Conservation (phyloP, 2,113 vertebrate genomes). For the Donacobius atricapilla region DNA sequence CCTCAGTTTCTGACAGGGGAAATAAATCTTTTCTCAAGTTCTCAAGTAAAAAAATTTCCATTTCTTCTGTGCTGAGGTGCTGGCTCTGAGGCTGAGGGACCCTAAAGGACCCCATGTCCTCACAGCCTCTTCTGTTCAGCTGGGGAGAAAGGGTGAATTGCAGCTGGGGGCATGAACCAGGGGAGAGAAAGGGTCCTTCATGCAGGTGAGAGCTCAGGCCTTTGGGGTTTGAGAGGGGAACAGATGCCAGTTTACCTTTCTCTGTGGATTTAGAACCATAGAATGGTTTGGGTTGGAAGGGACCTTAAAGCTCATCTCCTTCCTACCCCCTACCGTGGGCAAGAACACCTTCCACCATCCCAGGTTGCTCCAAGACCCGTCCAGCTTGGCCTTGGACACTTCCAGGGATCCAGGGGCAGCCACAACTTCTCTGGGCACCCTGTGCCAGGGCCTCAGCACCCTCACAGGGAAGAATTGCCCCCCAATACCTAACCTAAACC, state of each 20-base stretch:
- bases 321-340: background rate
- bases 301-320: background rate
- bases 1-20: background rate
- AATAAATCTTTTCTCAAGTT: background rate
- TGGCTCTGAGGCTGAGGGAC: background rate
- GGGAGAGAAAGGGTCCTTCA: background rate
- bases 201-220: background rate
- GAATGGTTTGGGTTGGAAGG: background rate
- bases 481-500: background rate
- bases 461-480: background rate
- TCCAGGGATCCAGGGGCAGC: background rate
- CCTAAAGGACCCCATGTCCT: background rate
- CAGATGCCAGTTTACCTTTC: background rate
- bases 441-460: background rate
- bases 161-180: background rate
- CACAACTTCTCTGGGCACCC: background rate
- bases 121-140: background rate
- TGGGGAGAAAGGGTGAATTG: background rate
- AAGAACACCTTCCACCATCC: fast-evolving
- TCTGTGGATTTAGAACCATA: background rate
- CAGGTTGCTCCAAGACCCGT: fast-evolving
- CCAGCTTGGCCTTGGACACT: background rate
- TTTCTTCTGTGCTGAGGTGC: background rate
- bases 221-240: background rate
- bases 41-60: background rate